phyloP scores from a whole-genome alignment of 2,113 vertebrate species.

The Caranx melampygus region DNA sequence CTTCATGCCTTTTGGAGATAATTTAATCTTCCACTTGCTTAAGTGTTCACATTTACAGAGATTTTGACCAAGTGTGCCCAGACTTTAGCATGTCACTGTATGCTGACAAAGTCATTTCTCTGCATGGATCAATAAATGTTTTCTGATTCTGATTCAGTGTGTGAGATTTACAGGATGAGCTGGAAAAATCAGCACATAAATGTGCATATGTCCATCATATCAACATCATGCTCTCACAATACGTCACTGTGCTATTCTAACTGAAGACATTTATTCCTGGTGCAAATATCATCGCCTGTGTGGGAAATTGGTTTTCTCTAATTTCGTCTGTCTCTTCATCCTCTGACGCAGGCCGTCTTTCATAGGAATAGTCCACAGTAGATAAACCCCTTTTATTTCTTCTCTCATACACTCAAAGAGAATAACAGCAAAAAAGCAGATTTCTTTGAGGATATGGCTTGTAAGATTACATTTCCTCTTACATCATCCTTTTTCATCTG shows the following conservation, averaged over 20 bases:
- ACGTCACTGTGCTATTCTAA: not conserved
- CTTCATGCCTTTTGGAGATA: too few relatives aligned
- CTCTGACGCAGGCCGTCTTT: not conserved
- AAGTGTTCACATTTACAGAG: too few relatives aligned
- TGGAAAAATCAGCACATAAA: conserved; percentile 3
- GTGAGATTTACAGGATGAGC: conserved; percentile 7
- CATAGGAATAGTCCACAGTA: conserved; percentile 22
- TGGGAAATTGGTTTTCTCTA: conserved; percentile 20
- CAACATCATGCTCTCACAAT: conserved; percentile 1
- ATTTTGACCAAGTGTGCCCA: too few relatives aligned
- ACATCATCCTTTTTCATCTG: conserved; percentile 59
- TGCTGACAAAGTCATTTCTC: too few relatives aligned
- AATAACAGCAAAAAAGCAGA: conserved; percentile 22
- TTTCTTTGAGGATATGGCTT: conserved; percentile 39
- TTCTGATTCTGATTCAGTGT: not conserved
- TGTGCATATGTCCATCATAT: conserved; percentile 13
- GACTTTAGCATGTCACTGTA: too few relatives aligned
- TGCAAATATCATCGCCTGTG: conserved; percentile 10
- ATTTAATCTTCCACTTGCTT: too few relatives aligned
- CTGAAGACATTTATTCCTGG: conserved; percentile 27
- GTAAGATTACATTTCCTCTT: conserved; percentile 55
- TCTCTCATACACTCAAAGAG: conserved; percentile 13
- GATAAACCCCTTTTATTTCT: conserved; percentile 15
- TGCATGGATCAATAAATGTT: too few relatives aligned
- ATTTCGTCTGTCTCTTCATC: conserved; percentile 11